Conservation (phyloP, 2,888 invertebrate species). For the Melikaiella ostensackeni region DNA sequence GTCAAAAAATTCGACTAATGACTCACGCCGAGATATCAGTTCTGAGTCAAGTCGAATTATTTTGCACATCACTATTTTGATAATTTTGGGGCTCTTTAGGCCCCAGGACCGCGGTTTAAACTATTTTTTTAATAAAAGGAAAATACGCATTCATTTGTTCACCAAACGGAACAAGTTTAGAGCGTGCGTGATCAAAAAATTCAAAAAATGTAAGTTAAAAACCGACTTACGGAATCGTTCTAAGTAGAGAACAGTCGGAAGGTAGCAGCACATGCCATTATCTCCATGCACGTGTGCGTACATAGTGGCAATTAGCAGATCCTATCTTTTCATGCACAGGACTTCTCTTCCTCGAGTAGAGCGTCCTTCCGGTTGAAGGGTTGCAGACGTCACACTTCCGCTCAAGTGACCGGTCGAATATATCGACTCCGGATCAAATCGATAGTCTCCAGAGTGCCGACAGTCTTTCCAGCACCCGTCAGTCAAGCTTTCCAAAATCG, state of each 20-base stretch:
- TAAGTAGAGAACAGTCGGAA: constrained; percentile 72
- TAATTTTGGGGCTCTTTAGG: too few species aligned
- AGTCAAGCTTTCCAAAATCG: not conserved
- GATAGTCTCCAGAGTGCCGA: not conserved
- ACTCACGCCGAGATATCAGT: too few species aligned
- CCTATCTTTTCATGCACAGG: not conserved
- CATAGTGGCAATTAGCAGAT: constrained; percentile 65
- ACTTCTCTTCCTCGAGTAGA: not conserved
- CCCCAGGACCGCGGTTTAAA: too few species aligned
- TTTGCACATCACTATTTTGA: too few species aligned
- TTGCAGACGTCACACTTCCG: constrained; percentile 47
- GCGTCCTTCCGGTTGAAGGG: constrained; percentile 41
- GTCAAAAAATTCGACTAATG: too few species aligned
- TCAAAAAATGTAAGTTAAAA: too few species aligned
- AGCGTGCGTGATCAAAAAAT: too few species aligned
- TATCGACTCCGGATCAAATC: constrained; percentile 21
- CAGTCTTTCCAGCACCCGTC: constrained; percentile 8
- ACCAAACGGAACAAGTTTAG: too few species aligned
- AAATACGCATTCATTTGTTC: too few species aligned
- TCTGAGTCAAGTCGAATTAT: too few species aligned
- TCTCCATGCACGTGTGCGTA: constrained; percentile 74
- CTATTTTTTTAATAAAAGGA: too few species aligned
- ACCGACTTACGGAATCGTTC: constrained; percentile 72
- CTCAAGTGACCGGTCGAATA: constrained; percentile 39
- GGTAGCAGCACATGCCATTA: constrained; percentile 75